Base-by-base conservation (phyloP, 2,113 vertebrate genomes). In the Eublepharis macularius region DNA sequence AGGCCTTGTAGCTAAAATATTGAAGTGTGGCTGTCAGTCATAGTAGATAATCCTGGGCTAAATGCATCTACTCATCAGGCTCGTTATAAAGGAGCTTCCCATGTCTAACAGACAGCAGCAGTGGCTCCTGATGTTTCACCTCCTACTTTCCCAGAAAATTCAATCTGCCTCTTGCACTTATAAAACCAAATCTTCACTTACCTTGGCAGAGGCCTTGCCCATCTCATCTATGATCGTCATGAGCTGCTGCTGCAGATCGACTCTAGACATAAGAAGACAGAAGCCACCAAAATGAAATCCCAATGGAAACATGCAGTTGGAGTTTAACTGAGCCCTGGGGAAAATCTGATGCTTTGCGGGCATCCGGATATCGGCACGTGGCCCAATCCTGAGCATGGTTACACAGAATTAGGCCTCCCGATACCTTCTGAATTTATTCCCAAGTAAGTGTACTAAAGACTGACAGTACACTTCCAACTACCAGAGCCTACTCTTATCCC, bases 121-220 rank as follows among this genome's bases (percentile, higher is more conserved):
- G 19, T 13, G 32, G 11, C 78, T 41, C 17, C 12, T 19, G 4
- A 16, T 36, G 36, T 2, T 41, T 36, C 32, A 17, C 11, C 43
- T 39, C 17, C 32, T 43, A 13, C 19, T 68, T 39, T 32, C 10
- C 9, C 66, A 36, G 21, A 54, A 34, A 32, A 10, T 21, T 57
- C 41, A 34, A 66, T 11, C 12, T 21, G 41, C 13, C 49, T 51
- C 11, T 2, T 10, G 77, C 11, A 66, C 54, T 49, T 76, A 11
- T 29, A 75, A 45, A 39, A 21, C 45, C 39, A 16, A 79, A 81
- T 13, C 21, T 32, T 80, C 39, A 72, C 63, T 24, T 94, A 96
- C 96, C 96, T 96, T 95, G 60, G 96, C 95, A 34, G 96, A 96
- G 29, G 95, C 93, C 89, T 95, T 96, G 72, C 96, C 96, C 91